Percentiles rank a stretch among this genome's conserved stretches.
Conservation (phyloP, 2,113 vertebrate species). For the Oenanthe oenanthe region DNA sequence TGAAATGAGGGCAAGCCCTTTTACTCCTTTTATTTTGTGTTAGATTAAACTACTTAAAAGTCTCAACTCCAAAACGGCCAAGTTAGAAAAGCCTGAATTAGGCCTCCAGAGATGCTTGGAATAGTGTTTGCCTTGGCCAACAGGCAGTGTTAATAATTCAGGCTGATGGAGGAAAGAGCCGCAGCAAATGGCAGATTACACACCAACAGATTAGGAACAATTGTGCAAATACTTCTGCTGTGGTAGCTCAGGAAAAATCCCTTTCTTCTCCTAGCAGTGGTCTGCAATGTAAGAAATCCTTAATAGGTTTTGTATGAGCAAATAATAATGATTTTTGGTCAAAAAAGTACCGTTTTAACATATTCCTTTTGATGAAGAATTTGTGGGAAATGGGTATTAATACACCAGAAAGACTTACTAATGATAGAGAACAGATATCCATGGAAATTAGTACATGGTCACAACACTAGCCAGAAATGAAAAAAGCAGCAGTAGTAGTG, state of each 20-base stretch:
- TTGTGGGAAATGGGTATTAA: conserved; percentile 8
- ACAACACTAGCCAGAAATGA: neutral
- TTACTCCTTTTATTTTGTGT: neutral
- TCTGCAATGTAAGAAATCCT: conserved; percentile 27
- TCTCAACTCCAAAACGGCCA: neutral
- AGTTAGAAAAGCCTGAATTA: neutral
- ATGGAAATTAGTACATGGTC: neutral
- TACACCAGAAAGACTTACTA: conserved; percentile 13
- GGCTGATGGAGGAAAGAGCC: neutral
- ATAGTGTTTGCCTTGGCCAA: conserved; percentile 30
- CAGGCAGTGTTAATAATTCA: neutral
- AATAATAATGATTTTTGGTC: neutral
- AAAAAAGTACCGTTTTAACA: neutral
- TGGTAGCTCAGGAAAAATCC: neutral
- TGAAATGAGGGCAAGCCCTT: neutral
- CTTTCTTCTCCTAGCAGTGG: conserved; percentile 18
- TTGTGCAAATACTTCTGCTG: conserved; percentile 42
- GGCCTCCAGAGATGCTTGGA: conserved; percentile 6
- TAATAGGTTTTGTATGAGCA: conserved; percentile 12
- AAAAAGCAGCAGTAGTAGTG: neutral
- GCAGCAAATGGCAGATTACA: neutral
- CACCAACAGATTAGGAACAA: conserved; percentile 19
- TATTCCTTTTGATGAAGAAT: conserved; percentile 8
- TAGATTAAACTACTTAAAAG: conserved; percentile 3
- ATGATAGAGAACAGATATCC: conserved; percentile 4